Evolutionary conservation across 92 coral and sea anemone species (phyloP).

Genomic region (Blastomussa wellsi): DNA sequence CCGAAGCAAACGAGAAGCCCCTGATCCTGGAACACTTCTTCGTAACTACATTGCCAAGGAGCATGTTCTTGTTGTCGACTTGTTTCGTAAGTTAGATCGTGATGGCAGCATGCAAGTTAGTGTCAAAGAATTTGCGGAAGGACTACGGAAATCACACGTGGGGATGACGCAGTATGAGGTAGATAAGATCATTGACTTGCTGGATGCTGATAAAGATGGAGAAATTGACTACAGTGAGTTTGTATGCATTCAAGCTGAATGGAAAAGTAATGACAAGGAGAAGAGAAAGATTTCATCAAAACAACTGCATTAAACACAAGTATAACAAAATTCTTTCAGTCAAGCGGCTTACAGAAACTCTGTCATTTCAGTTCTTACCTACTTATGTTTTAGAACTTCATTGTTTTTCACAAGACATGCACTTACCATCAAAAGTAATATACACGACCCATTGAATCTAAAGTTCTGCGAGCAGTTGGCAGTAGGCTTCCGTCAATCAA

Average conservation of each 20-base stretch:
- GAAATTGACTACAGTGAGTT: constrained; percentile 94
- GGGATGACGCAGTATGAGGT: constrained; percentile 83
- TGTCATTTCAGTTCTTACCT: too few relatives aligned
- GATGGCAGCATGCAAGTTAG: constrained; percentile 94
- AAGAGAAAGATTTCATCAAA: constrained; percentile 25
- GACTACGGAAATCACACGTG: constrained; percentile 77
- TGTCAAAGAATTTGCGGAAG: constrained; percentile 84
- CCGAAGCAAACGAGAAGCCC: constrained; percentile 55
- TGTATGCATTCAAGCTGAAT: constrained; percentile 83
- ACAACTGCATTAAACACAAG: not conserved
- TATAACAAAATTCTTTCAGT: not conserved
- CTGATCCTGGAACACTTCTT: constrained; percentile 76
- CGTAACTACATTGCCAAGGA: constrained; percentile 84
- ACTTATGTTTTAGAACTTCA: too few relatives aligned
- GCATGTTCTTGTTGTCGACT: constrained; percentile 78
- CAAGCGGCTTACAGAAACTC: not conserved
- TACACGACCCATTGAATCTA: too few relatives aligned
- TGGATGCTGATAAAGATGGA: constrained; percentile 86
- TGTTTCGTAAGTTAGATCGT: constrained; percentile 76
- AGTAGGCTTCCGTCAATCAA: too few relatives aligned
- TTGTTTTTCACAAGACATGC: too few relatives aligned
- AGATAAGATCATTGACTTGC: constrained; percentile 72
- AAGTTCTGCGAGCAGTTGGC: too few relatives aligned
- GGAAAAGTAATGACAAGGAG: constrained; percentile 59
- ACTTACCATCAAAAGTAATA: too few relatives aligned